Percentiles rank a stretch among this genome's conserved stretches.
Evolutionary conservation across 2,888 invertebrate species (phyloP).

Genomic region (Amblyjoppa proteus): DNA sequence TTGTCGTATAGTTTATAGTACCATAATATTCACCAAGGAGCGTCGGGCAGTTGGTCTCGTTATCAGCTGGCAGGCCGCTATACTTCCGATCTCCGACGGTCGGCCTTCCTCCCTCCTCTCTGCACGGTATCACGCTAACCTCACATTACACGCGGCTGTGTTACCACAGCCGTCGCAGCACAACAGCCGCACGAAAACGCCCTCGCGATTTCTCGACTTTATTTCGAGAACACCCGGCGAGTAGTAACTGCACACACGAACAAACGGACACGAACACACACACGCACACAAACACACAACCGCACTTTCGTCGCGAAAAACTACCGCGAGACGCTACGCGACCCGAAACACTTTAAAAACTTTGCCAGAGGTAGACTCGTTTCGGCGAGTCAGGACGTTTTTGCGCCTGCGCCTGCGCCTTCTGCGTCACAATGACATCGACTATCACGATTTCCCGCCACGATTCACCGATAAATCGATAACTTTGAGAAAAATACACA

Average conservation of each 20-base stretch:
- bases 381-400: background rate
- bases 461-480: background rate
- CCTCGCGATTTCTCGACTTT: slow-evolving; percentile 66
- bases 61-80: slow-evolving; percentile 72
- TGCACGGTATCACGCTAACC: slow-evolving; percentile 45
- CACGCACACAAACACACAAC: background rate
- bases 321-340: background rate
- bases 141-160: slow-evolving; percentile 56
- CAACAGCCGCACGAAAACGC: slow-evolving; percentile 50
- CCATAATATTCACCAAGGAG: slow-evolving; percentile 46
- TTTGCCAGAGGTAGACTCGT: background rate
- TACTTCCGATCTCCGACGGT: slow-evolving; percentile 76
- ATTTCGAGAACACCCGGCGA: slow-evolving; percentile 59
- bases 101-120: slow-evolving; percentile 58
- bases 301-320: slow-evolving; percentile 36
- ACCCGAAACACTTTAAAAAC: background rate
- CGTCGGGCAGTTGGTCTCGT: slow-evolving; percentile 66
- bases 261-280: background rate
- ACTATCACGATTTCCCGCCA: background rate
- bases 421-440: background rate
- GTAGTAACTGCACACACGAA: slow-evolving; percentile 19
- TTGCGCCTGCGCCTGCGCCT: background rate
- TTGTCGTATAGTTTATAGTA: slow-evolving; percentile 15
- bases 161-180: slow-evolving; percentile 43
- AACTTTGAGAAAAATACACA: background rate